These are phyloP conservation scores for Chrysogorgia sp. DNA, from an alignment of 92 coral and sea anemone species.

Conservation along the genomic window DNA sequence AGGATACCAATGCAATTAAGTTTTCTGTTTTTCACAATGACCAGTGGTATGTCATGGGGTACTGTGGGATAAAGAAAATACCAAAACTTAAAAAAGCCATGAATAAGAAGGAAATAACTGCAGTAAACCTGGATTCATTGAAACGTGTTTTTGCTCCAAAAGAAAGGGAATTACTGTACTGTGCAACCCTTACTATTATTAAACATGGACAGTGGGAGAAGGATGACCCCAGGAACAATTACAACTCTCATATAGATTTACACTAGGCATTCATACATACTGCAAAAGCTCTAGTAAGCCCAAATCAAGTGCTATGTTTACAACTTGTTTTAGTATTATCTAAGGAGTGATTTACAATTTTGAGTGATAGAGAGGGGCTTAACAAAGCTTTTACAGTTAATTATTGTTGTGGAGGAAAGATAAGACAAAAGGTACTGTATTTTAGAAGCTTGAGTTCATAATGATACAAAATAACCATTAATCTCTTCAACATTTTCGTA, in stretches of 20 bases:
- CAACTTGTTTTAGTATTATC: too few relatives aligned
- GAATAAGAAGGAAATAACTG: slow-evolving; percentile 2
- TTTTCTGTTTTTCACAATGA: slow-evolving; percentile 53
- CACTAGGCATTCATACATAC: not conserved
- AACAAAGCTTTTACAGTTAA: too few relatives aligned
- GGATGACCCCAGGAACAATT: slow-evolving; percentile 57
- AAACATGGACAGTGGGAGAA: slow-evolving; percentile 57
- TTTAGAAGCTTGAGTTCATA: too few relatives aligned
- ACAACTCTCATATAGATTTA: slow-evolving; percentile 42
- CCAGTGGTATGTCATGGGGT: slow-evolving; percentile 55
- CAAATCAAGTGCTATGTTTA: too few relatives aligned
- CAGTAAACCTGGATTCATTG: slow-evolving; percentile 17
- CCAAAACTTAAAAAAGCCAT: slow-evolving; percentile 61
- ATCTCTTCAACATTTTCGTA: too few relatives aligned
- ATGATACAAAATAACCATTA: too few relatives aligned
- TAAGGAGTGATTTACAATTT: too few relatives aligned
- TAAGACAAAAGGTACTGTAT: too few relatives aligned
- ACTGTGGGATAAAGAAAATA: slow-evolving; percentile 59
- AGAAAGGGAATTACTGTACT: slow-evolving; percentile 40
- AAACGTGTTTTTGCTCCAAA: slow-evolving; percentile 50
- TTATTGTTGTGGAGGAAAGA: too few relatives aligned
- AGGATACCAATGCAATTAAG: slow-evolving; percentile 57
- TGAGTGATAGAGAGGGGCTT: too few relatives aligned
- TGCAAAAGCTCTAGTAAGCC: too few relatives aligned
- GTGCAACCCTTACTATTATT: slow-evolving; percentile 48